Conservation (phyloP, 2,888 invertebrate species). For the Lathronympha strigana region DNA sequence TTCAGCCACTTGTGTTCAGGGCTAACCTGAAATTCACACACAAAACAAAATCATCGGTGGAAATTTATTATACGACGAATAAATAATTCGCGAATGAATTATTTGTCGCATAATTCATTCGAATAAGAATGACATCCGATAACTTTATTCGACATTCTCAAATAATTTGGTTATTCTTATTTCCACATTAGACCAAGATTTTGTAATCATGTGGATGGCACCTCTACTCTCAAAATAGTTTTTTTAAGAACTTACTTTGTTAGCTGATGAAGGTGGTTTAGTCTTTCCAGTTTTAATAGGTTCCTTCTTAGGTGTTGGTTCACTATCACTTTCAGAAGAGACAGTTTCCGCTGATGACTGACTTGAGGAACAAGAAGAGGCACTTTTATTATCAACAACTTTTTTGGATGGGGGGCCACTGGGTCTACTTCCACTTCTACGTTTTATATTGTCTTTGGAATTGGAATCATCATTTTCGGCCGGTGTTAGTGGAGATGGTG, state of each 20-base stretch:
- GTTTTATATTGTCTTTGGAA: conserved; percentile 66
- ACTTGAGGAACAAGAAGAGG: conserved; percentile 75
- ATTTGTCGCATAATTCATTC: too few relatives aligned
- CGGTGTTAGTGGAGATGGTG: conserved; percentile 53
- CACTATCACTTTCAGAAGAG: conserved; percentile 76
- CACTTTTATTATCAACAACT: conserved; percentile 70
- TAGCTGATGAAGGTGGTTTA: conserved; percentile 62
- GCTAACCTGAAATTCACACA: too few relatives aligned
- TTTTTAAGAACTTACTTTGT: conserved; percentile 55
- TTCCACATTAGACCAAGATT: too few relatives aligned
- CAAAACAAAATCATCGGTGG: too few relatives aligned
- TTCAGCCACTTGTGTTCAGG: too few relatives aligned
- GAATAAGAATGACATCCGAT: too few relatives aligned
- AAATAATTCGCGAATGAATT: too few relatives aligned
- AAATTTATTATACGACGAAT: too few relatives aligned
- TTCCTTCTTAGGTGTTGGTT: conserved; percentile 67
- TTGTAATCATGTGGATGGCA: too few relatives aligned
- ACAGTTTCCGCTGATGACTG: conserved; percentile 77
- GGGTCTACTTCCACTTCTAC: conserved; percentile 65
- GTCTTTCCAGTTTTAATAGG: conserved; percentile 67
- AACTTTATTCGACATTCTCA: too few relatives aligned
- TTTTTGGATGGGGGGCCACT: conserved; percentile 77
- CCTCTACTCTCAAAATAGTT: neutral
- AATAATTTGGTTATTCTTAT: too few relatives aligned
- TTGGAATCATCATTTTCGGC: conserved; percentile 67